phyloP scores from a whole-genome alignment of 2,113 vertebrate genomes.

The Apteryx mantelli region DNA sequence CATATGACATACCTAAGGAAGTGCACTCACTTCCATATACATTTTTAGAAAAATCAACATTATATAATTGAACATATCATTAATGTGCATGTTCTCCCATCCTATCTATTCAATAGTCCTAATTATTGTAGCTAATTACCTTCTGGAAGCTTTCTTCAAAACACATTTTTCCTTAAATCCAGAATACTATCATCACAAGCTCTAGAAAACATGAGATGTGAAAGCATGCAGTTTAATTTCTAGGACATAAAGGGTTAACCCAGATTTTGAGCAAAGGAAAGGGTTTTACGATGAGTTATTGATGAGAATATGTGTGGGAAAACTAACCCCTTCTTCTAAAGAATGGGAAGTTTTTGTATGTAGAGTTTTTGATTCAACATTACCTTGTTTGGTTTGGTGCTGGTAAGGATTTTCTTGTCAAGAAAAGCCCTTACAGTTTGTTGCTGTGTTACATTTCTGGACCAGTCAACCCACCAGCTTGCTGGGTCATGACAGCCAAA shows the following conservation, averaged over 20 bases:
- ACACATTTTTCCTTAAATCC: background rate
- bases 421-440: background rate
- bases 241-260: background rate
- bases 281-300: background rate
- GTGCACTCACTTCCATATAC: background rate
- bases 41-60: background rate
- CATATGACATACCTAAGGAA: background rate
- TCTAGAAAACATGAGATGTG: fast-evolving
- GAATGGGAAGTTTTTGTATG: background rate
- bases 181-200: background rate
- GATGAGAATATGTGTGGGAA: background rate
- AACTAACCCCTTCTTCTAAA: background rate
- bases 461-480: background rate
- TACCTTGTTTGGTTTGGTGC: background rate
- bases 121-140: background rate
- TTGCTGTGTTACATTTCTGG: fast-evolving
- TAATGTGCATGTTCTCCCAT: background rate
- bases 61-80: background rate
- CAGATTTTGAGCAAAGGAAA: background rate
- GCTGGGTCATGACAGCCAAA: fast-evolving
- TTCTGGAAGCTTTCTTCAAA: background rate
- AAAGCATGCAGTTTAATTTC: background rate
- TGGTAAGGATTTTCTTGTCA: background rate
- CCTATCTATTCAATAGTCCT: background rate
- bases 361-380: background rate